phyloP scores from a whole-genome alignment of 2,113 vertebrate species.

The Capricornis sumatraensis region DNA sequence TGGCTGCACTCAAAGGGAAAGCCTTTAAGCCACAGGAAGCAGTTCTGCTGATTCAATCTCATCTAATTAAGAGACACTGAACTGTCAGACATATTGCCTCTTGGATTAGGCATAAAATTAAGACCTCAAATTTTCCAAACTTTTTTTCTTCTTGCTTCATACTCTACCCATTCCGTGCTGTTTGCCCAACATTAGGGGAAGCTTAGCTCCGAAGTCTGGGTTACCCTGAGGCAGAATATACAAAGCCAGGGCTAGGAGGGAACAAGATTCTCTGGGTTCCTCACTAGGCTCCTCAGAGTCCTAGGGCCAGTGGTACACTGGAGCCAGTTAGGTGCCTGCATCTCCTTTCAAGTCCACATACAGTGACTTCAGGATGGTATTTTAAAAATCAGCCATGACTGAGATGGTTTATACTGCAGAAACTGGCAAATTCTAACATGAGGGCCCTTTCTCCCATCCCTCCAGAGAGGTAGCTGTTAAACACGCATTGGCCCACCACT shows the following conservation, averaged over 20 bases:
- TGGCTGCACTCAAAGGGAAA: not conserved
- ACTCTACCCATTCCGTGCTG: not conserved
- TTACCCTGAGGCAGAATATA: not conserved
- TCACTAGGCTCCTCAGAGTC: not conserved
- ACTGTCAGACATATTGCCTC: conserved; percentile 46
- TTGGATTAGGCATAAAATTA: conserved; percentile 31
- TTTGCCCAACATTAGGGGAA: not conserved
- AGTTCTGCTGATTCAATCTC: conserved; percentile 47
- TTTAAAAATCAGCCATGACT: not conserved
- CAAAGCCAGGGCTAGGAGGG: not conserved
- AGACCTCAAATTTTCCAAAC: not conserved
- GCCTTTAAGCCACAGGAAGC: conserved; percentile 29
- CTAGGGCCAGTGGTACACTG: not conserved
- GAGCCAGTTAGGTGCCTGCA: not conserved
- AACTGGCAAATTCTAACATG: not conserved
- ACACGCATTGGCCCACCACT: not conserved
- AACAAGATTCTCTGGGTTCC: not conserved
- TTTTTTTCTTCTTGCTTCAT: not conserved
- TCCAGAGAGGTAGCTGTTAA: not conserved
- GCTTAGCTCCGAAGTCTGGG: not conserved
- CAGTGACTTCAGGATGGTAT: not conserved
- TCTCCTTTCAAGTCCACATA: not conserved
- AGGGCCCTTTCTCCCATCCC: not conserved
- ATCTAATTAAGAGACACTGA: conserved; percentile 66
- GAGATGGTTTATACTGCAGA: not conserved